These are phyloP conservation scores for Noctua janthe DNA, from an alignment of 2,888 invertebrate species.

Conservation along the genomic window DNA sequence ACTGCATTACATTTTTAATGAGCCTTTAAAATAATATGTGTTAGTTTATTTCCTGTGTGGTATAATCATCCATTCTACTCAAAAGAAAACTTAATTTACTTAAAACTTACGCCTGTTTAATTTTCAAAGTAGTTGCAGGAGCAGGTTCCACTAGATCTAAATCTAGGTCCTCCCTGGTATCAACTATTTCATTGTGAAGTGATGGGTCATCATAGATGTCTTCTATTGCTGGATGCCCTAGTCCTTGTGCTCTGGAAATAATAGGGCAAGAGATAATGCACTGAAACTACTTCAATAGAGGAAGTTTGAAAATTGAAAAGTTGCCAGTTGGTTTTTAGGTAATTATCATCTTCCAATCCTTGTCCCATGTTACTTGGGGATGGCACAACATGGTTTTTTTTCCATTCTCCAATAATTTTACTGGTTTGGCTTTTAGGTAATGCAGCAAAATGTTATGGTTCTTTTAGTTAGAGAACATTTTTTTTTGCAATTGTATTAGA, in stretches of 20 bases:
- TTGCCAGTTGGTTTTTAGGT: background rate
- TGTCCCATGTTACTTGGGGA: no score
- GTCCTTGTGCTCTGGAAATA: slow-evolving; percentile 75
- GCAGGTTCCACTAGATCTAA: slow-evolving; percentile 65
- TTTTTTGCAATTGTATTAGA: background rate
- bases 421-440: background rate
- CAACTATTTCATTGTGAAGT: slow-evolving; percentile 78
- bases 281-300: background rate
- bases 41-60: slow-evolving; percentile 75
- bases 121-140: slow-evolving; percentile 76
- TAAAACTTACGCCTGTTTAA: slow-evolving; percentile 83
- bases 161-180: slow-evolving; percentile 76
- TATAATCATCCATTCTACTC: background rate
- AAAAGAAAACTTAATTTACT: background rate
- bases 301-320: background rate
- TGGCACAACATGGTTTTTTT: background rate
- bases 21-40: background rate
- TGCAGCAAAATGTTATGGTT: background rate
- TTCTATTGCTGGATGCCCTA: slow-evolving; percentile 82
- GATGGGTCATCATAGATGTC: slow-evolving; percentile 83
- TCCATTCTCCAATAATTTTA: background rate
- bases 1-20: background rate
- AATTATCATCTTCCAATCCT: background rate
- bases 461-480: background rate
- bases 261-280: slow-evolving; percentile 3